These are phyloP conservation scores for Tetrax tetrax DNA, from an alignment of 2,113 vertebrate genomes.

Conservation along the genomic window DNA sequence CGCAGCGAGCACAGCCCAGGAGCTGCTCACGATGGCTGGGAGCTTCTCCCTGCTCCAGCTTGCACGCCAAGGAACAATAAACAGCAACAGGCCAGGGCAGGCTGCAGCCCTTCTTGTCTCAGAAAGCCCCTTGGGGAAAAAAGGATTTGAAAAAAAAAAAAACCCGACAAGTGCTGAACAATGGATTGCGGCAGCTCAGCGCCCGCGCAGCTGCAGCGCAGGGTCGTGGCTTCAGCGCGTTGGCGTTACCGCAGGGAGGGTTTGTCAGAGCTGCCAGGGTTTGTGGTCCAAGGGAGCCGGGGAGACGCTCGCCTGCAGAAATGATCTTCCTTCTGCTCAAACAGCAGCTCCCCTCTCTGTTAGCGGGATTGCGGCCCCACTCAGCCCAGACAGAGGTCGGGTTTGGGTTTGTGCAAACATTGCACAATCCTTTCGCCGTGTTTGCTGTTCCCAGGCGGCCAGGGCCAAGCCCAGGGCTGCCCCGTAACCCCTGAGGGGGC, in stretches of 20 bases:
- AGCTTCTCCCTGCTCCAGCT: not conserved
- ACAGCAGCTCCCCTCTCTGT: no score
- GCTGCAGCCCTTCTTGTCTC: not conserved
- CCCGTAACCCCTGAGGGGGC: accelerated
- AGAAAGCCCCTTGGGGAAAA: not conserved
- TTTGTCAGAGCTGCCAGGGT: no score
- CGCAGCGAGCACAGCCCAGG: not conserved
- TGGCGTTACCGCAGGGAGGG: accelerated
- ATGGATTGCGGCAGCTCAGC: accelerated
- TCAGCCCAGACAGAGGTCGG: not conserved
- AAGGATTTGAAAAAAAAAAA: not conserved
- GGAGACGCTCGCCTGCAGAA: not conserved
- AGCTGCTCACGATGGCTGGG: not conserved
- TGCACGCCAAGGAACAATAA: not conserved
- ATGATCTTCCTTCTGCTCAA: accelerated
- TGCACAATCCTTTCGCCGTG: accelerated
- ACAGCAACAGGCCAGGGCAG: not conserved
- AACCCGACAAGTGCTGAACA: not conserved
- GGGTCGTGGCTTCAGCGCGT: accelerated
- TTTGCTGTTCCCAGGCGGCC: not conserved
- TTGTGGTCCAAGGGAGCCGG: accelerated
- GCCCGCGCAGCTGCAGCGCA: accelerated
- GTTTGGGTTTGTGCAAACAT: not conserved
- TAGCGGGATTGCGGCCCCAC: no score
- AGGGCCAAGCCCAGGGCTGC: not conserved